Percentiles rank a stretch among this genome's conserved stretches.
phyloP scores from a whole-genome alignment of 2,113 vertebrate genomes.

The Hipposideros armiger region DNA sequence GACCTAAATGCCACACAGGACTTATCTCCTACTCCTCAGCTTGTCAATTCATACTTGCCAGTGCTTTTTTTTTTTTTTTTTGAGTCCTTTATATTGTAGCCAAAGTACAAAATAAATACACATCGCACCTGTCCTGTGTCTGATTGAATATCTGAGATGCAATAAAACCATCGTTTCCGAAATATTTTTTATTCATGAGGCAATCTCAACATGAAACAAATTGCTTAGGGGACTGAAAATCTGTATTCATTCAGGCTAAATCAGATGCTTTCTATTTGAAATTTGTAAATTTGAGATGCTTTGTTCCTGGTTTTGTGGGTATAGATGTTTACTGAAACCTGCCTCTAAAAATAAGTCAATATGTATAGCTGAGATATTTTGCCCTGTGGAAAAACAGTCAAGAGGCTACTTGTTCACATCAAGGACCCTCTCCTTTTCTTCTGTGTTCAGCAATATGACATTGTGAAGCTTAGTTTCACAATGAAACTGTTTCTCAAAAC shows the following conservation, averaged over 20 bases:
- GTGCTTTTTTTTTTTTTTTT: background rate
- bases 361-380: background rate
- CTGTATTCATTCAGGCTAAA: background rate
- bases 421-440: background rate
- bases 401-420: background rate
- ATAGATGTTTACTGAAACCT: slow-evolving; percentile 46
- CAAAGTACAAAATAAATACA: slow-evolving; percentile 49
- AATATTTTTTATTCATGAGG: slow-evolving; percentile 64
- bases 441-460: background rate
- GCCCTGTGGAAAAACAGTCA: background rate
- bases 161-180: slow-evolving; percentile 38
- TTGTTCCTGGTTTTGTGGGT: slow-evolving; percentile 16
- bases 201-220: slow-evolving; percentile 52
- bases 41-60: slow-evolving; percentile 28
- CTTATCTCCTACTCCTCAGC: background rate
- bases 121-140: background rate
- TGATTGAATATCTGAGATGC: slow-evolving; percentile 42
- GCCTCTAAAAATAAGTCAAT: slow-evolving; percentile 41
- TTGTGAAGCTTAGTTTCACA: slow-evolving; percentile 12
- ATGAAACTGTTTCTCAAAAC: slow-evolving; percentile 22
- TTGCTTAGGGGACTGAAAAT: background rate
- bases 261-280: slow-evolving; percentile 45
- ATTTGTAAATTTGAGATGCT: background rate
- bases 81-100: slow-evolving; percentile 24
- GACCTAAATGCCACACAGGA: background rate